Evolutionary conservation across 2,797 vertebrate species (phyloP), one percentile per base, ranked within the genome.

Genomic region (Sternarchorhynchus goeldii): DNA sequence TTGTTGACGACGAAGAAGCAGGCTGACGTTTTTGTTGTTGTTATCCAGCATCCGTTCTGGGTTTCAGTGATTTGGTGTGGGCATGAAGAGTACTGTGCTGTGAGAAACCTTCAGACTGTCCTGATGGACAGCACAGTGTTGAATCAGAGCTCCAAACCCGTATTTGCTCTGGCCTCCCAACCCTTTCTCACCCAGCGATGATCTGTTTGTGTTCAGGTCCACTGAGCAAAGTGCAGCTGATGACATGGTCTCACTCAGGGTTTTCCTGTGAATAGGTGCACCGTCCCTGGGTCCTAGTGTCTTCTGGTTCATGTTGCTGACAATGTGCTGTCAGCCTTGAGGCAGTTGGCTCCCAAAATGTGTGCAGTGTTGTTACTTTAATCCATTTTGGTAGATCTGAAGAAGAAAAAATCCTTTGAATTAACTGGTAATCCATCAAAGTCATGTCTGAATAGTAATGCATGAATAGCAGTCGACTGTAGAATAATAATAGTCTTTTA

Each of bases 191-290:
- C 72, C 29, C 68, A 78, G 55, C 70, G 75, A 80, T 71, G 5
- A 32, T 72, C 64, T 86, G 79, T 88, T 87, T 87, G 86, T 76
- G 77, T 84, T 87, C 76, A 78, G 86, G 78, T 85, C 80, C 71
- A 77, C 76, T 78, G 84, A 85, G 67, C 84, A 88, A 88, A 88
- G 88, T 88, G 81, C 88, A 87, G 41, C 76, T 77, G 83, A 83
- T 86, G 84, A 85, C 84, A 82, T 78, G 56, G 69, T 79, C 59
- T 59, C 18, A n/a, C 45, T 75, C 50, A 64, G 75, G 57, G 69
- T 69, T 72, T 79, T 76, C 56, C 25, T 63, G 55, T 72, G 69
- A 71, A 76, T 58, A 76, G 65, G 59, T 50, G n/a, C 14, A 20
- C 41, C 50, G 53, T 77, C 82, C 34, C 76, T 81, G 80, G 80